Evolutionary conservation across 2,888 invertebrate species (phyloP), one percentile per base, ranked within the genome.

Genomic region (Melanostoma mellinum): DNA sequence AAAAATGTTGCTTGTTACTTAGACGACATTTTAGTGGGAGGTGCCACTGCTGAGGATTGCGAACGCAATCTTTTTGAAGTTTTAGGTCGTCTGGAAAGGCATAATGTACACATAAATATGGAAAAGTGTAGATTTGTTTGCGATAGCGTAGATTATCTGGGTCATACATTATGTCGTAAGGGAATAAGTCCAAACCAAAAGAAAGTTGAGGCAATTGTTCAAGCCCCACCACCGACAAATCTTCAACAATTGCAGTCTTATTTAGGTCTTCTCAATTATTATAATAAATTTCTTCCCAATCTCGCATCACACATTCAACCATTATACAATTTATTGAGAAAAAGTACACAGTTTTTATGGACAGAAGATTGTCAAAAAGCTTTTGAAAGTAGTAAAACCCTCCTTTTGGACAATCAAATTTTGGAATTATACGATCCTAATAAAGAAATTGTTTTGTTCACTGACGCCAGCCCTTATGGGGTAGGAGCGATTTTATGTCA

Each of bases 1-100:
- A 77, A 65, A 4, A 55, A 65, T 5, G 72, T 58, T 78, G 71
- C 48, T 38, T 81, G 72, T 58, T 78, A 74, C 48, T 38, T 81
- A 33, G 72, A 76, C n/a, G 61, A 72, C 20, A 81, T 71, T 33
- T 61, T 55, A 35, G 71, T 85, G 20, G 55, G 71, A 1, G 56
- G 69, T 44, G 33, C 40, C 2, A 50, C 40, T 42, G 53, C 42
- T 30, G 61, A 10, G 1, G 63, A 74, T 58, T 74, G 58, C 8
- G 46, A 63, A 48, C 10, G 4, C 3, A 50, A 38, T 36, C 32
- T 35, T 9, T 58, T 56, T 36, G 56, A 48, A 58, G 46, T 61
- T 46, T 58, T 20, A 40, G 0, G 36, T 20, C 35, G 38, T 9
- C 8, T 71, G 35, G 60, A 71, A 5, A 42, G 10, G 4, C 52